A percentile compares a stretch with the other conserved stretches of the same genome.
phyloP scores from a whole-genome alignment of 2,797 vertebrate genomes.

The Hippoglossus hippoglossus region DNA sequence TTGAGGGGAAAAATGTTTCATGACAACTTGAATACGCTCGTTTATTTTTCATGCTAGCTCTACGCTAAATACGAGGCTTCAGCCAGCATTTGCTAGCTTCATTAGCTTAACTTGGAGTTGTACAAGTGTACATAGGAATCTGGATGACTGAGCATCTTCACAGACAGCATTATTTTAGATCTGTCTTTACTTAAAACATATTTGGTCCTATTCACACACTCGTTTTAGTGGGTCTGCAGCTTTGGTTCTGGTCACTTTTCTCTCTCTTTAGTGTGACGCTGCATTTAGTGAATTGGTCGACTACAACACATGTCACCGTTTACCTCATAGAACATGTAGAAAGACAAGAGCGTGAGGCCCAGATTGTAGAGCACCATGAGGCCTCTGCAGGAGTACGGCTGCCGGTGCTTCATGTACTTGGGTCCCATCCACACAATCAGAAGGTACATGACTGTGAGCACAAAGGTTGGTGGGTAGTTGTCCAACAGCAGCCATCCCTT shows the following conservation, averaged over 20 bases:
- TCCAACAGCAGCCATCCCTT: constrained; percentile 94
- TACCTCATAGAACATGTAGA: constrained; percentile 99
- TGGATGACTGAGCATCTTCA: too few species aligned
- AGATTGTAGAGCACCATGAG: constrained; percentile 94
- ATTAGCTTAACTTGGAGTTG: too few species aligned
- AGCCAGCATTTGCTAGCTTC: too few species aligned
- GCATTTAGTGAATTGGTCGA: constrained; percentile 29
- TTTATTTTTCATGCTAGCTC: too few species aligned
- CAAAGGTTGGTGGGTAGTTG: constrained; percentile 91
- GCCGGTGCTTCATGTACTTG: constrained; percentile 92
- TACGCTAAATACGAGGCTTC: too few species aligned
- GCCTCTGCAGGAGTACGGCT: constrained; percentile 89
- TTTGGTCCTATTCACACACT: background rate
- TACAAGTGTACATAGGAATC: too few species aligned
- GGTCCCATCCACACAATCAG: constrained; percentile 95
- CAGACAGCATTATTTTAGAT: too few species aligned
- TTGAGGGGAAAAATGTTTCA: too few species aligned
- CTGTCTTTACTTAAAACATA: too few species aligned
- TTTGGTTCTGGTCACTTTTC: constrained; percentile 1
- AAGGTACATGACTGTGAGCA: constrained; percentile 91
- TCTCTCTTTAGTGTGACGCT: constrained; percentile 1
- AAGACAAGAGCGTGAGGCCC: constrained; percentile 91
- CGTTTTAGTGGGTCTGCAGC: background rate
- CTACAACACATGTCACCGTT: constrained; percentile 20
- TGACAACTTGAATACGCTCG: too few species aligned